These are phyloP conservation scores for Rhinichthys osculus DNA, from an alignment of 2,797 vertebrate species.

Conservation along the genomic window DNA sequence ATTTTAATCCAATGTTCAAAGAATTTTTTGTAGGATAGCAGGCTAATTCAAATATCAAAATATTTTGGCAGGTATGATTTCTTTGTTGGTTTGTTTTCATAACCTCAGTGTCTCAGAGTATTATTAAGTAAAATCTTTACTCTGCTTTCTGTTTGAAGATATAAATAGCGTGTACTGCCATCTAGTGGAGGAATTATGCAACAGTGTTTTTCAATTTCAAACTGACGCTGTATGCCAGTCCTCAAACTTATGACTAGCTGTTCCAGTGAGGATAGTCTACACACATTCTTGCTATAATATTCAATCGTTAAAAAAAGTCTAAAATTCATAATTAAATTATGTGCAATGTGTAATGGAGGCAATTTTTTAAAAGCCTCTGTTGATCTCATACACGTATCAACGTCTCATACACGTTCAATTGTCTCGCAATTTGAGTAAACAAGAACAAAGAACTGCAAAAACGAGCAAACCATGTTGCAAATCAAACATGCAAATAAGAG, in stretches of 20 bases:
- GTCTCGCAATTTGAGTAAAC: slow-evolving; percentile 13
- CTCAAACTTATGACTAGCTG: not conserved
- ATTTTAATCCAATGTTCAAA: slow-evolving; percentile 73
- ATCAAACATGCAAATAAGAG: slow-evolving; percentile 69
- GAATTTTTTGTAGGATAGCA: slow-evolving; percentile 65
- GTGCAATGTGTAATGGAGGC: not conserved
- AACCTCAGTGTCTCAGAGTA: slow-evolving; percentile 78
- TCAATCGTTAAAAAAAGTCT: not conserved
- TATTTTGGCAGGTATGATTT: slow-evolving; percentile 73
- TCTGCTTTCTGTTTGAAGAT: slow-evolving; percentile 64
- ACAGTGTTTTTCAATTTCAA: slow-evolving; percentile 37
- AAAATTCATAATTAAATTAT: not conserved
- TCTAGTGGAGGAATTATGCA: slow-evolving; percentile 75
- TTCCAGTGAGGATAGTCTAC: not conserved
- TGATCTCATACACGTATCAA: not conserved
- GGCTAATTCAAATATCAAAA: slow-evolving; percentile 80
- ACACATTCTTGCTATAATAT: not conserved
- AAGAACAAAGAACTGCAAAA: slow-evolving; percentile 50
- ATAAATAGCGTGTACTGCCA: slow-evolving; percentile 78
- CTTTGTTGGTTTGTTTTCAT: slow-evolving; percentile 79
- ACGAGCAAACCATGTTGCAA: slow-evolving; percentile 65
- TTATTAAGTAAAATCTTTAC: slow-evolving; percentile 77
- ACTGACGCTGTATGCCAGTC: not conserved
- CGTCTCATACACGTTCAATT: not conserved
- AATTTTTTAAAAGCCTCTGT: not conserved